These are phyloP conservation scores for Hyperoplus immaculatus DNA, from an alignment of 2,797 vertebrate species.

Conservation along the genomic window DNA sequence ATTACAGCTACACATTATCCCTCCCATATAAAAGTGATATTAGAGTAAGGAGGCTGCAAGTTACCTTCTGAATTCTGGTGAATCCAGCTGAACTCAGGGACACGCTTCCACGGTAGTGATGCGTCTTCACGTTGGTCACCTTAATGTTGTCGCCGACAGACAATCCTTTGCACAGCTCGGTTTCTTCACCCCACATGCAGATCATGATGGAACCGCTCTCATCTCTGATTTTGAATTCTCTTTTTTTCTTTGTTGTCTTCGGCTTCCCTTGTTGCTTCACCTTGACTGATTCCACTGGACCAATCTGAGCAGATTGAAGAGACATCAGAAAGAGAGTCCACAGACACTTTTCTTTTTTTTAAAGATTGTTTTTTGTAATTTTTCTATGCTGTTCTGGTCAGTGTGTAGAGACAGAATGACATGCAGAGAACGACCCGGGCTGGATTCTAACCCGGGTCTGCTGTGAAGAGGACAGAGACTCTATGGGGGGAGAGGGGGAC, in stretches of 20 bases:
- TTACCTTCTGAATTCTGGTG: conserved; percentile 19
- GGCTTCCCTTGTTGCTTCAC: rapidly evolving
- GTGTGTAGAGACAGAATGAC: no score
- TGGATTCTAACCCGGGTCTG: no score
- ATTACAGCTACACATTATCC: no score
- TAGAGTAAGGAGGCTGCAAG: neutral
- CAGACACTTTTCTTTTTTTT: no score
- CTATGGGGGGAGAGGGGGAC: no score
- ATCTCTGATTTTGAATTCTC: neutral
- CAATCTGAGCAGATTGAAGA: conserved; percentile 4
- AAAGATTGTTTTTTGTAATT: no score
- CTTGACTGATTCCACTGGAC: rapidly evolving
- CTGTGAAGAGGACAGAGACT: no score
- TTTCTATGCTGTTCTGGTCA: no score
- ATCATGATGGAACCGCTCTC: neutral
- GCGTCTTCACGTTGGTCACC: conserved; percentile 5
- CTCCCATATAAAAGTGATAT: no score
- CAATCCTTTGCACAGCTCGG: rapidly evolving
- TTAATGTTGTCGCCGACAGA: conserved; percentile 1
- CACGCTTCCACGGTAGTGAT: rapidly evolving
- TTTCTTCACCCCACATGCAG: conserved; percentile 16
- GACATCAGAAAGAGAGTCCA: neutral
- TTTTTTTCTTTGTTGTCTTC: neutral
- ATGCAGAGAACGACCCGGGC: no score
- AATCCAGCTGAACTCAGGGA: neutral